A percentile compares a stretch with the other conserved stretches of the same genome.
Conservation (phyloP, 2,797 vertebrate genomes). For the Myotis pilosus region DNA sequence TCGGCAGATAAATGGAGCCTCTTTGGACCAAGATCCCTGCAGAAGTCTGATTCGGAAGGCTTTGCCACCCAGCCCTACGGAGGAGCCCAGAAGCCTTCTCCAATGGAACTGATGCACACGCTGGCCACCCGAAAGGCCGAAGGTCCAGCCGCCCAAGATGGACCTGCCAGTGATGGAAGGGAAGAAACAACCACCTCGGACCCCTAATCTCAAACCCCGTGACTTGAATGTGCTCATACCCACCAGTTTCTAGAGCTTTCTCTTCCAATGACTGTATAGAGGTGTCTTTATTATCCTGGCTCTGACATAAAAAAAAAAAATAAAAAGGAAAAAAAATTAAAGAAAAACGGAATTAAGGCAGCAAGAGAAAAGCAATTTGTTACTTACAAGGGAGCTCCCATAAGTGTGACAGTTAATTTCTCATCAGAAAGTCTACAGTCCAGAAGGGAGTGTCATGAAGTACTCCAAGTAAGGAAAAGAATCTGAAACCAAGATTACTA, state of each 20-base stretch:
- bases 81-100: constrained; percentile 93
- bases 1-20: constrained; percentile 84
- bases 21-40: constrained; percentile 84
- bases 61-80: constrained; percentile 93
- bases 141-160: constrained; percentile 89
- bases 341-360: too few relatives aligned
- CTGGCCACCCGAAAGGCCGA: constrained; percentile 88
- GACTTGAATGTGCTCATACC: constrained; percentile 96
- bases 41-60: constrained; percentile 86
- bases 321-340: too few relatives aligned
- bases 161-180: constrained; percentile 89
- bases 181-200: constrained; percentile 84
- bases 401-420: too few relatives aligned
- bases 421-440: too few relatives aligned
- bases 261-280: background rate
- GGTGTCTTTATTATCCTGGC: constrained; percentile 51
- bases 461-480: too few relatives aligned
- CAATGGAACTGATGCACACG: constrained; percentile 94
- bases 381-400: too few relatives aligned
- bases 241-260: constrained; percentile 90
- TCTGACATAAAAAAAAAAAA: constrained; percentile 41
- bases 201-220: constrained; percentile 92
- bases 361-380: too few relatives aligned
- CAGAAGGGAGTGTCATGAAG: too few relatives aligned
- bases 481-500: too few relatives aligned